phyloP scores from a whole-genome alignment of 2,888 invertebrate genomes.

The Congeria kusceri region DNA sequence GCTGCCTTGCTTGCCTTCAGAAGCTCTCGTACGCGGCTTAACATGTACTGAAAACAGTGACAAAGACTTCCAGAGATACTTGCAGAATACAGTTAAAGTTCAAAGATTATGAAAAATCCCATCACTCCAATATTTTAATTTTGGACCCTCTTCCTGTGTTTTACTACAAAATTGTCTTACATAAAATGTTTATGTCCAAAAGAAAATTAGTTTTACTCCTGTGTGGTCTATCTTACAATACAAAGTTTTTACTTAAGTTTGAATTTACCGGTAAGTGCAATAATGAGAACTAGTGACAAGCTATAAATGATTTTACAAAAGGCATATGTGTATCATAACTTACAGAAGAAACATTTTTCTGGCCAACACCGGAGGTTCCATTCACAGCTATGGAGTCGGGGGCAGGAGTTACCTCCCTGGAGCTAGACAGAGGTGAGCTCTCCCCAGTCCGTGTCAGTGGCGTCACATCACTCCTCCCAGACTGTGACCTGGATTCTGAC shows the following conservation, averaged over 20 bases:
- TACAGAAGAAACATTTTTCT: constrained; percentile 53
- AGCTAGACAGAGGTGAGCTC: constrained; percentile 14
- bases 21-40: constrained; percentile 70
- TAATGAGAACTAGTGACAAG: too few species aligned
- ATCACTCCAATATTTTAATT: too few species aligned
- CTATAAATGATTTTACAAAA: too few species aligned
- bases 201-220: too few species aligned
- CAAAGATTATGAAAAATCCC: too few species aligned
- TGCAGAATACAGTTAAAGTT: too few species aligned
- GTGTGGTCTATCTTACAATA: too few species aligned
- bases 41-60: constrained; percentile 69
- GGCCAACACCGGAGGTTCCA: constrained; percentile 7
- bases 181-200: too few species aligned
- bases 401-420: constrained; percentile 33
- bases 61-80: background rate
- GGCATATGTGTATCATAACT: constrained; percentile 18
- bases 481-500: constrained; percentile 54
- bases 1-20: constrained; percentile 73
- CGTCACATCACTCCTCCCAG: constrained; percentile 56
- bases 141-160: too few species aligned
- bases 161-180: too few species aligned
- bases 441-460: constrained; percentile 27
- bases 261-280: too few species aligned
- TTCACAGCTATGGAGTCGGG: constrained; percentile 6
- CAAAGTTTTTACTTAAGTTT: too few species aligned